Conservation (phyloP, 92 coral and sea anemone species). For the Chrysogorgia sp. region DNA sequence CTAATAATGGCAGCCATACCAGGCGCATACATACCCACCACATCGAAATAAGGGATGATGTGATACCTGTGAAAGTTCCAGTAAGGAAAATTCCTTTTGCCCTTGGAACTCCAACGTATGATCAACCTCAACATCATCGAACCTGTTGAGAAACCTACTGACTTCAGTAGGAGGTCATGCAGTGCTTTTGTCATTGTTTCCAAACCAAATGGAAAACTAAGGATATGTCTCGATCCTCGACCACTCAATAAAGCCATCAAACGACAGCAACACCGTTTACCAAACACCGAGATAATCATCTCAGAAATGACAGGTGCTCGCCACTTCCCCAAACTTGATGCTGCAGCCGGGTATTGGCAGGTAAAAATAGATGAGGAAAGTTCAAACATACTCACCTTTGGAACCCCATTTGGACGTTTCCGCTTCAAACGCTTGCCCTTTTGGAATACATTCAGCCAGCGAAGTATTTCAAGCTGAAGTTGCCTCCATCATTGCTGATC, state of each 20-base stretch:
- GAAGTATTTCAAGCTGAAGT: constrained; percentile 50
- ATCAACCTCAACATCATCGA: background rate
- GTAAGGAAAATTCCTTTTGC: constrained; percentile 11
- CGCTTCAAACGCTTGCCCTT: constrained; percentile 39
- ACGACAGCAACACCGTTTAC: constrained; percentile 21
- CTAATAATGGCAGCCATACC: too few relatives aligned
- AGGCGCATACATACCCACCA: background rate
- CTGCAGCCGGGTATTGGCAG: constrained; percentile 19
- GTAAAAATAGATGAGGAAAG: background rate
- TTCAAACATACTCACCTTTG: background rate
- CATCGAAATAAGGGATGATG: constrained; percentile 16
- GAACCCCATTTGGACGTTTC: constrained; percentile 5
- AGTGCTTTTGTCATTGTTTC: constrained; percentile 1
- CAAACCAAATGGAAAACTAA: constrained; percentile 13
- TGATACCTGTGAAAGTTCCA: constrained; percentile 5
- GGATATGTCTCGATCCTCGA: constrained; percentile 1
- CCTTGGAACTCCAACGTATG: constrained; percentile 15
- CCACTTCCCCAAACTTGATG: constrained; percentile 40
- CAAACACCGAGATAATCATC: constrained; percentile 31
- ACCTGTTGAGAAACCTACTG: constrained; percentile 5
- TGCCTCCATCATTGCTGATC: constrained; percentile 31
- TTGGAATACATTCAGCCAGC: constrained; percentile 45
- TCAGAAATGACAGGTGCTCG: constrained; percentile 31
- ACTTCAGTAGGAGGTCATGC: too few relatives aligned
- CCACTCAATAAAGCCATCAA: constrained; percentile 32